Conservation (phyloP, 1,140 invertebrate genomes). For the Cepaea nemoralis region DNA sequence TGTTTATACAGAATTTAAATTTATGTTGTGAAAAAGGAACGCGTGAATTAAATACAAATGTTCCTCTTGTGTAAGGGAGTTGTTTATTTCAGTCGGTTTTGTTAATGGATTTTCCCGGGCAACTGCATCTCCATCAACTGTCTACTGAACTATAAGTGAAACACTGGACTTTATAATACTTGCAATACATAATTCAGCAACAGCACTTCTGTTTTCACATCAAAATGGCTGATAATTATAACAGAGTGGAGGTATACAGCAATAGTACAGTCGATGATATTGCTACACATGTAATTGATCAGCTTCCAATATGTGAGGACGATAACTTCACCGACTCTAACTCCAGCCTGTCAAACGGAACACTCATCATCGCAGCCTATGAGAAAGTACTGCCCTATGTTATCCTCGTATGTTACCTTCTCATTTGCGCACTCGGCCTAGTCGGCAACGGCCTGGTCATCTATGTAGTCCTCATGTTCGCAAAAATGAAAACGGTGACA, state of each 20-base stretch:
- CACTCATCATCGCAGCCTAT: neutral
- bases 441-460: constrained; percentile 83
- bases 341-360: neutral
- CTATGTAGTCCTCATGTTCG: constrained; percentile 77
- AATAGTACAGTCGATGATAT: neutral
- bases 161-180: neutral
- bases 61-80: too few relatives aligned
- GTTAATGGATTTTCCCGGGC: too few relatives aligned
- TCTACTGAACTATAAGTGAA: too few relatives aligned
- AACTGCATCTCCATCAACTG: too few relatives aligned
- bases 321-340: neutral
- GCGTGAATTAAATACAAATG: too few relatives aligned
- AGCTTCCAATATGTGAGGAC: constrained; percentile 9
- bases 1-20: too few relatives aligned
- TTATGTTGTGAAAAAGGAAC: too few relatives aligned
- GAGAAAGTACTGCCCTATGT: constrained; percentile 77
- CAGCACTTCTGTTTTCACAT: neutral
- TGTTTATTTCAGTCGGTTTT: too few relatives aligned
- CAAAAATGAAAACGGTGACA: constrained; percentile 90
- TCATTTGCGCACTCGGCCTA: constrained; percentile 87
- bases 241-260: neutral
- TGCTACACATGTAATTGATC: neutral
- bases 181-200: neutral
- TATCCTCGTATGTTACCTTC: constrained; percentile 78
- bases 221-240: neutral